These are phyloP conservation scores for Thereuonema tuberculata DNA, from an alignment of 1,140 invertebrate species.

Conservation along the genomic window DNA sequence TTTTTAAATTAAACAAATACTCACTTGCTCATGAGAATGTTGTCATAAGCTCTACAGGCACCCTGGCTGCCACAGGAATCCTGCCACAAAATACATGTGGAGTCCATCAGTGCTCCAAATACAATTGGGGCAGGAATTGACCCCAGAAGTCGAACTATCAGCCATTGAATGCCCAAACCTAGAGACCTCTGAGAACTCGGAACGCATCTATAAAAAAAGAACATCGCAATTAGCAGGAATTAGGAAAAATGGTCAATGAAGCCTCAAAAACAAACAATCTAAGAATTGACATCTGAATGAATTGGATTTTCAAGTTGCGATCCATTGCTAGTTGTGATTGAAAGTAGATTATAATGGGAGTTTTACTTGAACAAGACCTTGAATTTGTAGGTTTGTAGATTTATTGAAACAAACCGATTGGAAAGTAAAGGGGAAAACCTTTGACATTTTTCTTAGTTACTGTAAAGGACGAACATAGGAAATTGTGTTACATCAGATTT, in stretches of 20 bases:
- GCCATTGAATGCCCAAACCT: slow-evolving; percentile 20
- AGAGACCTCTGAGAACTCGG: slow-evolving; percentile 18
- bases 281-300: slow-evolving; percentile 17
- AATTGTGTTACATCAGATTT: no score
- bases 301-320: no score
- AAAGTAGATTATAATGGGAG: no score
- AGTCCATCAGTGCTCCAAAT: slow-evolving; percentile 32
- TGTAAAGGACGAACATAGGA: no score
- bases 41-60: slow-evolving; percentile 53
- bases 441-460: no score
- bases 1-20: no score
- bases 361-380: no score
- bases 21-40: slow-evolving; percentile 51
- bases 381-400: no score
- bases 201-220: slow-evolving; percentile 18
- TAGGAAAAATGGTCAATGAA: slow-evolving; percentile 19
- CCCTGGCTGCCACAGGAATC: slow-evolving; percentile 36
- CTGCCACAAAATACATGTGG: slow-evolving; percentile 31
- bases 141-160: slow-evolving; percentile 22
- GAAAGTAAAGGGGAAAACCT: no score
- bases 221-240: slow-evolving; percentile 12
- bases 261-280: slow-evolving; percentile 15
- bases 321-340: no score
- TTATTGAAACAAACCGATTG: no score
- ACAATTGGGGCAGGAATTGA: slow-evolving; percentile 33